Conservation (phyloP, 1,140 invertebrate genomes). For the Stenopsyche tienmushanensis region DNA sequence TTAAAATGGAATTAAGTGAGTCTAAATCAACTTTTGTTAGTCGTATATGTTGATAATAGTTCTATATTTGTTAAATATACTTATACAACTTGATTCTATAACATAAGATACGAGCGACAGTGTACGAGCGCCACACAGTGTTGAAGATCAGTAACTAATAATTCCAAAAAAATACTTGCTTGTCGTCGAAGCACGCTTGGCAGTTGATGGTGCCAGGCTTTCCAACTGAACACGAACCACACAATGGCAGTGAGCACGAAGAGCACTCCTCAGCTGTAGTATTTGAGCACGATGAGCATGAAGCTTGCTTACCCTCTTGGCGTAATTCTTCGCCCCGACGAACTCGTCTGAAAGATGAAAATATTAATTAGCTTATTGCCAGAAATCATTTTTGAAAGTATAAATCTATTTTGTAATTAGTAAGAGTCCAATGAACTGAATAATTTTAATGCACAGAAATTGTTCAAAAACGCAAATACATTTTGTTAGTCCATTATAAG, state of each 20-base stretch:
- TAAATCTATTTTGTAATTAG: too few species aligned
- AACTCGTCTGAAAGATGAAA: constrained; percentile 32
- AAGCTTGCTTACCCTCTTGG: neutral
- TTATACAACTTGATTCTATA: neutral
- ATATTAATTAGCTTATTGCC: neutral
- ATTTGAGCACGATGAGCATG: constrained; percentile 16
- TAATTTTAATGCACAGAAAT: too few species aligned
- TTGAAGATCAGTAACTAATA: neutral
- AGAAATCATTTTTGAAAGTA: neutral
- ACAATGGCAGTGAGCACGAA: constrained; percentile 30
- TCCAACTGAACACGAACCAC: constrained; percentile 15
- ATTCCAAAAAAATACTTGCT: neutral
- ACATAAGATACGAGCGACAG: too few species aligned
- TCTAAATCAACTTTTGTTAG: too few species aligned
- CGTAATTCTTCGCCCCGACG: constrained; percentile 11
- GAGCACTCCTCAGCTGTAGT: constrained; percentile 12
- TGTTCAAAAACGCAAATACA: too few species aligned
- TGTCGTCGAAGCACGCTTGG: constrained; percentile 1
- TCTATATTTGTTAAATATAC: too few species aligned
- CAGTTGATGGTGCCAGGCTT: constrained; percentile 5
- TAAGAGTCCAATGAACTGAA: too few species aligned
- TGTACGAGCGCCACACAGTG: too few species aligned
- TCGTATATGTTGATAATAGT: too few species aligned
- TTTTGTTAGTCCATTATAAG: too few species aligned
- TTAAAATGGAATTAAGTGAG: too few species aligned